Evolutionary conservation across 2,113 vertebrate species (phyloP), one percentile per base, ranked within the genome.

Genomic region (Rhynchomys soricoides): DNA sequence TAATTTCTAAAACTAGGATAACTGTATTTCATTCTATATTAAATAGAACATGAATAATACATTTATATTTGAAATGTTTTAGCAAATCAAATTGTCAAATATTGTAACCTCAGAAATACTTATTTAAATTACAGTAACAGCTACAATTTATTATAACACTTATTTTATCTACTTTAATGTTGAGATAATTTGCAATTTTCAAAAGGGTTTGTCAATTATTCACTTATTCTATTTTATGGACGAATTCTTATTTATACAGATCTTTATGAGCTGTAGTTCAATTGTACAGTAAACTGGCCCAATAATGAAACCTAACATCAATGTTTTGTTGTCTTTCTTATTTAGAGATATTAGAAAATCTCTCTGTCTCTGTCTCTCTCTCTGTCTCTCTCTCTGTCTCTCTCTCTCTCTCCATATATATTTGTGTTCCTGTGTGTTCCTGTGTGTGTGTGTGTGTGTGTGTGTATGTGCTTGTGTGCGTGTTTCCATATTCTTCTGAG

Each of bases 51-150:
- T 48, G 66, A 16, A 68, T 86, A n/a, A 48, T 26, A 55, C 13
- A 40, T 83, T 40, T 78, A 74, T 15, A 57, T 91, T 78, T 88
- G 40, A 78, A 95, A 48, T 12, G 17, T 37, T 78, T 91, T 57
- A 94, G 22, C 43, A 7, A 77, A 55, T 37, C 5, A 86, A 91
- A 70, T 7, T 74, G 34, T 52, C 57, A 40, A 68, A 48, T 86
- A 37, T 90, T 24, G 4, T 48, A 57, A 26, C 77, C 45, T 57
- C 40, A 9, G 5, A 70, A 75, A 68, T 22, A 31, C 2, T n/a
- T 0, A n/a, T 34, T 48, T 48, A 57, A 59, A 71, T 15, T 73
- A 11, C 7, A 4, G 15, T 37, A 19, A 52, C 26, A 73, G 13
- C 52, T 62, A 3, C 31, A 62, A 40, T 22, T 62, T 81, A 22